Evolutionary conservation across 2,797 vertebrate genomes (phyloP).

Genomic region (Mareca strepera): DNA sequence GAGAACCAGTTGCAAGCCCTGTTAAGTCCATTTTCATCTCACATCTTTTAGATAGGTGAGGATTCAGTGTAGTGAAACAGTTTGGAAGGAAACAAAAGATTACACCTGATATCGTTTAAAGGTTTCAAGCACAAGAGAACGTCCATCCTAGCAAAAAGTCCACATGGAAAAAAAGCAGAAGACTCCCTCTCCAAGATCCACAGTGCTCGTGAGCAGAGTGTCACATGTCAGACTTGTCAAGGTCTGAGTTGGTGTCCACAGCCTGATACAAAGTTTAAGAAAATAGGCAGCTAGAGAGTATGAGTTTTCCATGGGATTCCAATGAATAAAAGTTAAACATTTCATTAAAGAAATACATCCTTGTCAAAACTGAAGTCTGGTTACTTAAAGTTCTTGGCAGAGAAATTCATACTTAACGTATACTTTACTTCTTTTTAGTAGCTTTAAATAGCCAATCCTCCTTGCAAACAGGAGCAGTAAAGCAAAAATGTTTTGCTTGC

Average conservation of each 20-base stretch:
- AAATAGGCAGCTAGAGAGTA: background rate
- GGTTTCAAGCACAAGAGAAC: background rate
- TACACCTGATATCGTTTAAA: background rate
- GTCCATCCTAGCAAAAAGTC: background rate
- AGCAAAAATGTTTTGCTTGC: background rate
- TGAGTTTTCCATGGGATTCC: background rate
- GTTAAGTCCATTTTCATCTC: background rate
- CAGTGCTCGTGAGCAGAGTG: background rate
- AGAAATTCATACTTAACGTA: background rate
- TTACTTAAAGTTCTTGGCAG: background rate
- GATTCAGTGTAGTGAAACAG: background rate
- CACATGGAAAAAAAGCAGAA: background rate
- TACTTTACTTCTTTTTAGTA: background rate
- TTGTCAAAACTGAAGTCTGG: background rate
- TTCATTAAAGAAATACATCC: background rate
- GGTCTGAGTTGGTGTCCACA: background rate
- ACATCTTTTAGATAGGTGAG: background rate
- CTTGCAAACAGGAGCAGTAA: background rate
- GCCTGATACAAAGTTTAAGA: background rate
- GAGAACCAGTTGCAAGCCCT: background rate
- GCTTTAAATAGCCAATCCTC: background rate
- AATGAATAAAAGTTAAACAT: background rate
- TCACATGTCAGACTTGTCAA: background rate
- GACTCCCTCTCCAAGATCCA: background rate
- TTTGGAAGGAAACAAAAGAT: background rate